Evolutionary conservation across 2,888 invertebrate species (phyloP), one percentile per base, ranked within the genome.

Genomic region (Chouioia cunea): DNA sequence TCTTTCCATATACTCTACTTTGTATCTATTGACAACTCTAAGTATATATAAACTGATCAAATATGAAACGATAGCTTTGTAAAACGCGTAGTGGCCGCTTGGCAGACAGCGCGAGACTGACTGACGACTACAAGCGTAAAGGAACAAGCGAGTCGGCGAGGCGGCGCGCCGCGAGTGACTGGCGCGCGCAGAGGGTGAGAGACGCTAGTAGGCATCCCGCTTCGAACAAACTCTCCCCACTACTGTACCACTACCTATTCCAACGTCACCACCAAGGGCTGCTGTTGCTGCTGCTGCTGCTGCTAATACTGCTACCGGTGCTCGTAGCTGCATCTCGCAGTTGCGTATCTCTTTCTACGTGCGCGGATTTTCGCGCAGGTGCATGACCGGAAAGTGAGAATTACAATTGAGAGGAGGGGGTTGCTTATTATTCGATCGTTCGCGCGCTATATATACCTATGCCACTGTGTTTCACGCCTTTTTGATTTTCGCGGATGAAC

Each of bases 101-200:
- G 64, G 63, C 23, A 64, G 70, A 59, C 50, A 56, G 23, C 73
- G 73, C 73, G 65, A 67, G 52, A 73, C 73, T 73, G 73, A 47
- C 27, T 20, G 14, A 14, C 58, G 44, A 36, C 36, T 36, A 12
- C 36, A 36, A 10, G 36, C 36, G 36, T n/a, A n/a, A 36, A 6
- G 3, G 27, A 27, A 6, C 36, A 12, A 46, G 44, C 48, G 58
- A 20, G 53, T 48, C 8, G 60, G 16, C n/a, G 60, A 16, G 36
- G 20, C 47, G 48, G 52, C 36, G 65, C 64, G 63, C 43, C 48
- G 47, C 59, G 54, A 57, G 69, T 57, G 52, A 68, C 68, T 65
- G 68, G 71, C 64, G 63, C 67, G 67, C 70, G 65, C 70, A 63
- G 57, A 12, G 36, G 36, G 48, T 36, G 10, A 16, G 53, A 63